Evolutionary conservation across 2,797 vertebrate species (phyloP), one percentile per base, ranked within the genome.

Genomic region (Manis pentadactyla): DNA sequence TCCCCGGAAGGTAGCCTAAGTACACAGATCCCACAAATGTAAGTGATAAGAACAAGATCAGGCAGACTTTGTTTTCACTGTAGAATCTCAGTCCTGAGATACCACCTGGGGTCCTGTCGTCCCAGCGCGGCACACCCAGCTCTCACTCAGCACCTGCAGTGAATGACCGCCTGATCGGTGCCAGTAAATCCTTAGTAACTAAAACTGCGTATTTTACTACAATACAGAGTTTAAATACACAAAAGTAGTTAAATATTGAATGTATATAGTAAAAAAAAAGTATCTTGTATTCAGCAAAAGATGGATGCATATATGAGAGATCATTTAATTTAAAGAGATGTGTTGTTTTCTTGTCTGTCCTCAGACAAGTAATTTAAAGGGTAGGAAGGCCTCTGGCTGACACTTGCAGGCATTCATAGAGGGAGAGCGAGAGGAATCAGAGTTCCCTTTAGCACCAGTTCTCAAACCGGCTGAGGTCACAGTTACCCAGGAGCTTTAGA

Each of bases 161-260:
- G 98, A 98, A 98, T 97, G 98, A 98, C 97, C 86, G 91, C 97
- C 97, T 87, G 95, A 98, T 97, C 92, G 96, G 98, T 82, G 98
- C 98, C 98, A 98, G 98, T 97, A 98, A 98, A 96, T 98, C 98
- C 98, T 98, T 98, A 98, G 87, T 96, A 96, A 96, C 98, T 93
- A 97, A 98, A 98, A 98, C 97, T 98, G 97, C 98, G 98, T 98
- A 98, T 99, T 99, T 99, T 99, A 98, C 98, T 99, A 99, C 98
- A 98, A 90, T 98, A 98, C 98, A 98, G 98, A 99, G 98, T 99
- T 98, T 98, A 99, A 98, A 97, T 98, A 98, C 94, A 59, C 98
- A 98, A 98, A 98, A 98, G 98, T 98, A 99, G 98, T 98, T 98
- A 98, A 98, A 98, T 98, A 98, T 97, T 89, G 93, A 99, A 98